phyloP scores from a whole-genome alignment of 2,888 invertebrate genomes.

The Melinaea menophilus region DNA sequence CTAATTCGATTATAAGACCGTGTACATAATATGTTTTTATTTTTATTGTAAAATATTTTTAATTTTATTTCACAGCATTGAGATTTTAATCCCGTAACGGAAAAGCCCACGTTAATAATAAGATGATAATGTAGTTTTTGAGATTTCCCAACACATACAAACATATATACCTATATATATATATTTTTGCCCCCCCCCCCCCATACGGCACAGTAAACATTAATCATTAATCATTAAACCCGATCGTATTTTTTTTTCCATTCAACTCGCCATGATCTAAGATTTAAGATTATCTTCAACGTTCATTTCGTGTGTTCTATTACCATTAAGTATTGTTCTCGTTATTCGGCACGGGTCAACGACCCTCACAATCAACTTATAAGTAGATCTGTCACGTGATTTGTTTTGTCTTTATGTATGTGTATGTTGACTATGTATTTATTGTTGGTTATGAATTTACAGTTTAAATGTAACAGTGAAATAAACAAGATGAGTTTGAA shows the following conservation, averaged over 20 bases:
- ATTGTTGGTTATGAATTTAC: background rate
- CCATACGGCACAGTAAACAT: background rate
- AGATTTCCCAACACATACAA: no score
- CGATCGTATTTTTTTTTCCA: slow-evolving; percentile 36
- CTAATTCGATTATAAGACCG: no score
- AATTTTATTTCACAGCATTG: no score
- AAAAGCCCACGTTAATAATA: no score
- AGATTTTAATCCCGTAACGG: no score
- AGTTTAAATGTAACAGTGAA: background rate
- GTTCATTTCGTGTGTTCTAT: slow-evolving; percentile 54
- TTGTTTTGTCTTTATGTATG: slow-evolving; percentile 7
- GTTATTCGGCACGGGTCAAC: slow-evolving; percentile 63
- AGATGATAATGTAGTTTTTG: no score
- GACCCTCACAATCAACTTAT: slow-evolving; percentile 62
- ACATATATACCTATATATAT: background rate
- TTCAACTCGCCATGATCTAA: slow-evolving; percentile 44
- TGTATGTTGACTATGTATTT: slow-evolving; percentile 3
- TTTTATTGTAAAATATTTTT: no score
- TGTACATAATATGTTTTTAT: no score
- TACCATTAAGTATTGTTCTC: slow-evolving; percentile 62
- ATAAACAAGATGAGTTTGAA: no score
- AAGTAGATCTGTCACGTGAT: slow-evolving; percentile 40
- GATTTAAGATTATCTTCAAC: slow-evolving; percentile 48
- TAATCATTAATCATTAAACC: slow-evolving; percentile 13
- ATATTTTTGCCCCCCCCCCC: background rate